Percentiles rank a stretch among this genome's conserved stretches.
phyloP scores from a whole-genome alignment of 1,140 invertebrate genomes.

The Andricus grossulariae region DNA sequence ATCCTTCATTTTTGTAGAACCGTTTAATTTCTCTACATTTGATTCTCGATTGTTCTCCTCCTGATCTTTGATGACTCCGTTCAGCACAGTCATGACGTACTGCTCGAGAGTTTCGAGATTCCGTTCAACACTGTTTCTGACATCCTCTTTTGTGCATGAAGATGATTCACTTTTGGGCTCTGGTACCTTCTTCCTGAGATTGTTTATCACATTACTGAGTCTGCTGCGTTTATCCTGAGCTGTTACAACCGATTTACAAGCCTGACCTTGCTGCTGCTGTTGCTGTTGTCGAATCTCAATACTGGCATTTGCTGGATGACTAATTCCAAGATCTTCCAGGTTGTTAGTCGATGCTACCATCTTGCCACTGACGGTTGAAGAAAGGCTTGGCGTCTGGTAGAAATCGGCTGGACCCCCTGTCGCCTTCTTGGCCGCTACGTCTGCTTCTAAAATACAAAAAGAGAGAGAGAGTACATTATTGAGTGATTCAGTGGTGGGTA shows the following conservation, averaged over 20 bases:
- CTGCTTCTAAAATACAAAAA: slow-evolving; percentile 61
- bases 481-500: neutral
- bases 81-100: slow-evolving; percentile 74
- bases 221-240: slow-evolving; percentile 71
- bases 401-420: slow-evolving; percentile 53
- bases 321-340: slow-evolving; percentile 63
- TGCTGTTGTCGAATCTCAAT: slow-evolving; percentile 59
- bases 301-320: slow-evolving; percentile 58
- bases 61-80: slow-evolving; percentile 70
- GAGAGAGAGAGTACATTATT: neutral
- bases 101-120: slow-evolving; percentile 71
- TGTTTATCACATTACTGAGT: slow-evolving; percentile 73
- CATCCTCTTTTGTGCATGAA: slow-evolving; percentile 54
- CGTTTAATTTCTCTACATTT: slow-evolving; percentile 34
- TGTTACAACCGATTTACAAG: slow-evolving; percentile 59
- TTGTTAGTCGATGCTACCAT: slow-evolving; percentile 73
- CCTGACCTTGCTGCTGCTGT: slow-evolving; percentile 47
- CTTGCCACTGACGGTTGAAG: slow-evolving; percentile 53
- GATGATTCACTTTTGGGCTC: slow-evolving; percentile 39
- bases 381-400: slow-evolving; percentile 47
- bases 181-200: slow-evolving; percentile 70
- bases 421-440: slow-evolving; percentile 63
- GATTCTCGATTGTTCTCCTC: slow-evolving; percentile 51
- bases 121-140: slow-evolving; percentile 61
- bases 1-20: slow-evolving; percentile 16